Base-by-base conservation (phyloP, 2,888 invertebrate species). In the Harpalus rufipes region DNA sequence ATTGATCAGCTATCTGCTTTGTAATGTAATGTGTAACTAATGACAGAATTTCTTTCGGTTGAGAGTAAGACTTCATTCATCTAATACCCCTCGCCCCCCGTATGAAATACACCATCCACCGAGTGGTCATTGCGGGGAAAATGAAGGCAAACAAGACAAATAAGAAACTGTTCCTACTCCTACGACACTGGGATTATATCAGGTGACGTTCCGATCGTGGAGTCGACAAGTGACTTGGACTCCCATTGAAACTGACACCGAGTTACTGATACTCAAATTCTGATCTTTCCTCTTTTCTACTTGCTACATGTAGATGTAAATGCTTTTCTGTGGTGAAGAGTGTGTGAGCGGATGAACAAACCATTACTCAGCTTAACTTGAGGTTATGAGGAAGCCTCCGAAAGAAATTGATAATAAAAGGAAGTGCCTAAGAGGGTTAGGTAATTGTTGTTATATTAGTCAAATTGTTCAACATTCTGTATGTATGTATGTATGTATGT, bases 321-420 rank as follows among this genome's bases (percentile, higher is more conserved):
- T 65, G 65, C 25, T 12, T 10, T 0, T 6, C 32, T 8, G 2
- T 32, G 25, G 65, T 25, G 0, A 8, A 3, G 12, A 65, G 12
- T 68, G 87, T 88, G 88, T 87, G 88, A 88, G 88, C 87, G 87
- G 87, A 87, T 87, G 87, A 84, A 86, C 85, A 86, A 61, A 85
- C 81, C 41, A 18, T 44, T 41, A 41, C 72, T 74, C 18, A 18
- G 51, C 41, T 7, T 4, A 65, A 18, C 21, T 32, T 32, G 32
- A 21, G 10, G 10, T n/a, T n/a, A n/a, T 51, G 44, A 51, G 44
- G 44, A 51, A 51, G 10, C 44, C 1, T 0, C 12, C 12, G 4
- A 4, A 8, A 51, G 10, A 8, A 51, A 8, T 7, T 12, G 44
- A 10, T 51, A 8, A 51, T 21, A 21, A 21, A 21, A 21, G 21